These are phyloP conservation scores for Origma solitaria DNA, from an alignment of 2,113 vertebrate species.

Conservation along the genomic window DNA sequence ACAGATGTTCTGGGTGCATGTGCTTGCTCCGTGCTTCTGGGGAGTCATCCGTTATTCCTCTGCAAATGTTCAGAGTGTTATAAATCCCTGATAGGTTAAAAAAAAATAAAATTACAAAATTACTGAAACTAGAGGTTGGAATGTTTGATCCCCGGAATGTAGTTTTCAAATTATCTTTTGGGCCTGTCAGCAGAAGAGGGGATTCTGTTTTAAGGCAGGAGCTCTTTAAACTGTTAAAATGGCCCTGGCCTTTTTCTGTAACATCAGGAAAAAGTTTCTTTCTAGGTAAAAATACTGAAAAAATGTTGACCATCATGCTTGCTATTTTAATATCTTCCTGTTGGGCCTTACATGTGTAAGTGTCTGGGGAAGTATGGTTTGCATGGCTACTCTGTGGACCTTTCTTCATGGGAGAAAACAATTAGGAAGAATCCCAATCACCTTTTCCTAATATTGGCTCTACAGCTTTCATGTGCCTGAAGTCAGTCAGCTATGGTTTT, in stretches of 20 bases:
- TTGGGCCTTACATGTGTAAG: neutral
- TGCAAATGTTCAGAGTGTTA: neutral
- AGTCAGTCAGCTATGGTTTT: neutral
- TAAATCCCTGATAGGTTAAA: neutral
- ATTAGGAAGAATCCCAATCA: neutral
- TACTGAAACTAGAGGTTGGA: neutral
- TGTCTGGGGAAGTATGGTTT: neutral
- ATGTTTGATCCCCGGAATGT: neutral
- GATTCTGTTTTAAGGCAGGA: neutral
- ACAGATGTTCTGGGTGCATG: neutral
- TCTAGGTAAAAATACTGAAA: neutral
- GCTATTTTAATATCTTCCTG: neutral
- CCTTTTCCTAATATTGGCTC: neutral
- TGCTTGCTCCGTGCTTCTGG: neutral
- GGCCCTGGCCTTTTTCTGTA: neutral
- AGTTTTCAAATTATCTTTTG: neutral
- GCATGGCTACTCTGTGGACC: neutral
- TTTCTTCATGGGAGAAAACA: neutral
- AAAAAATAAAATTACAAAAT: rapidly evolving
- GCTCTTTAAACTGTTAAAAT: neutral
- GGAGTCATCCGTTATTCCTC: neutral
- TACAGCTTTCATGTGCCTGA: neutral
- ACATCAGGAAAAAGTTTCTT: neutral
- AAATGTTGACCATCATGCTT: neutral
- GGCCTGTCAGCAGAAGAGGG: neutral